phyloP scores from a whole-genome alignment of 2,113 vertebrate genomes.

The Mustela lutreola region DNA sequence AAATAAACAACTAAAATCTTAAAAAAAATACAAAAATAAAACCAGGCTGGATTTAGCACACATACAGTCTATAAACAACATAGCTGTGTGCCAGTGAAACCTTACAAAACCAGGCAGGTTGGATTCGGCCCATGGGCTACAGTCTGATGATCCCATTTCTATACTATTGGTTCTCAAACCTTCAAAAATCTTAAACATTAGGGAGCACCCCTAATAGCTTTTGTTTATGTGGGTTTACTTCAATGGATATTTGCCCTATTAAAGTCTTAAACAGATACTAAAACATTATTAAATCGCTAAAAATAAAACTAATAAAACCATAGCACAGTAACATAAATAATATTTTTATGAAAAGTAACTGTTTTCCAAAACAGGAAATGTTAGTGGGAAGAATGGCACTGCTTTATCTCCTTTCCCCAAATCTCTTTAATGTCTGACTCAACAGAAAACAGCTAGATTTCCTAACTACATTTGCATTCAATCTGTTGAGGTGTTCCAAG shows the following conservation, averaged over 20 bases:
- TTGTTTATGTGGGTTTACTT: neutral
- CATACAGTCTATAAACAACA: neutral
- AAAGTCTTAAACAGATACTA: neutral
- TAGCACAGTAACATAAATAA: neutral
- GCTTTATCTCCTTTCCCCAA: neutral
- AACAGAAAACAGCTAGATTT: conserved; percentile 21
- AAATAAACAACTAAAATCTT: too few relatives aligned
- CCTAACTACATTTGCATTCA: neutral
- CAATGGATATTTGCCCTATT: neutral
- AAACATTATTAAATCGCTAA: neutral
- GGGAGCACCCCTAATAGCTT: neutral
- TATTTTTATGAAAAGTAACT: neutral
- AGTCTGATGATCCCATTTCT: neutral
- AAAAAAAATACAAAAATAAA: too few relatives aligned
- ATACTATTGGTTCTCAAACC: neutral
- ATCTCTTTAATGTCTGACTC: neutral
- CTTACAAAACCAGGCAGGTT: neutral
- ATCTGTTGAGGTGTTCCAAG: neutral
- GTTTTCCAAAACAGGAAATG: neutral
- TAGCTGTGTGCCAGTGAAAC: neutral
- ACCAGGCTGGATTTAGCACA: neutral
- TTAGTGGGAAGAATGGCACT: neutral
- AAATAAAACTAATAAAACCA: neutral
- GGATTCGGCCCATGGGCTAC: neutral
- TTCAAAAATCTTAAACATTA: neutral